Evolutionary conservation across 2,113 vertebrate genomes (phyloP), one percentile per base, ranked within the genome.

Genomic region (Cariama cristata): DNA sequence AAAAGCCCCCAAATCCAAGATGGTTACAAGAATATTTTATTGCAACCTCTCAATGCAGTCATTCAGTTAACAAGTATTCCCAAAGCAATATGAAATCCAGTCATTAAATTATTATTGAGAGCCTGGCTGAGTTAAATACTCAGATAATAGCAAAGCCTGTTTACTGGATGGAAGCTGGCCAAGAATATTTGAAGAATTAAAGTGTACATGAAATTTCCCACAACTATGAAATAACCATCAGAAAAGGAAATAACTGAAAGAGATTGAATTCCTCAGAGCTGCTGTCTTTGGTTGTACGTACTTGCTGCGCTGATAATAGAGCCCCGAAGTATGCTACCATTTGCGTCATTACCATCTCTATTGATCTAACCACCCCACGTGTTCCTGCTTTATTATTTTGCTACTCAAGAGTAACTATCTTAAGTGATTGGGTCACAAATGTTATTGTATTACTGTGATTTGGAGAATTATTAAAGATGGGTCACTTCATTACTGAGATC

Each of bases 401-500:
- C 86, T 91, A 63, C 50, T 83, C 86, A 53, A 44, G 50, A 55
- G 22, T 72, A 82, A 83, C 76, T 74, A 12, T 49, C 79, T 86
- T 81, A 91, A 96, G 97, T 72, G 79, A 95, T 28, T 49, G 82
- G 86, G 82, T 92, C 86, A 94, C 30, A 88, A 90, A 93, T 91
- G 72, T 88, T 81, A 87, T 66, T 45, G 12, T 50, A 85, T 88
- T 88, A 49, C 66, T 88, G 64, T 79, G 75, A 96, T 95, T 91
- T 95, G 72, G 52, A 95, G 93, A 97, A 98, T 94, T 92, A 97
- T 96, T 95, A 91, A 97, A 94, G 76, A 82, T 45, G 19, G 86
- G n/a, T 86, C 90, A 67, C 62, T 96, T 96, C 62, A 83, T 95
- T 94, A 80, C 33, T 32, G 60, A 95, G 66, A 52, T 93, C 88